phyloP scores from a whole-genome alignment of 2,888 invertebrate species.

The Pardosa pseudoannulata region DNA sequence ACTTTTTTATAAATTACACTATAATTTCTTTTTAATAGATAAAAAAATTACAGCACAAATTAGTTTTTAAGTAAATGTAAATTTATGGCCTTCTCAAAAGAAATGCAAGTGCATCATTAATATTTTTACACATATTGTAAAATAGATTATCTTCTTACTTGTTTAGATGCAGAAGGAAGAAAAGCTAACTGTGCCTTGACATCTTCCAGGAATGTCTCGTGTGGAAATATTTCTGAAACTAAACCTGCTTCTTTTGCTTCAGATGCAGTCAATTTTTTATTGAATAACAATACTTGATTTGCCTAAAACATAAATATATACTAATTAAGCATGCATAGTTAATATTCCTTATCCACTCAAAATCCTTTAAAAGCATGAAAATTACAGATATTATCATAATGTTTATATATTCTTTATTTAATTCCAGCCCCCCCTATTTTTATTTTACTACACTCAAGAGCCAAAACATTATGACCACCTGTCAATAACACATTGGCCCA shows the following conservation, averaged over 20 bases:
- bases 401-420: no score
- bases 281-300: constrained; percentile 82
- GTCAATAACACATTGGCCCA: no score
- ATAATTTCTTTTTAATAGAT: no score
- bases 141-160: constrained; percentile 47
- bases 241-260: constrained; percentile 89
- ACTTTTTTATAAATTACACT: no score
- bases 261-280: constrained; percentile 85
- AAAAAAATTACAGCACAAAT: neutral
- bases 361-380: no score
- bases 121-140: neutral
- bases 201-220: constrained; percentile 81
- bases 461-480: no score
- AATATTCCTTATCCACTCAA: no score
- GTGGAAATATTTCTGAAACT: constrained; percentile 86
- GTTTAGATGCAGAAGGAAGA: constrained; percentile 45
- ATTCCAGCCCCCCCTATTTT: no score
- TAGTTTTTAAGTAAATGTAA: neutral
- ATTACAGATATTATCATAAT: no score
- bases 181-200: constrained; percentile 79
- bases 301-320: constrained; percentile 77
- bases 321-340: no score
- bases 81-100: neutral
- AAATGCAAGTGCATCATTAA: neutral
- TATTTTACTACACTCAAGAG: no score